Conservation (phyloP, 2,888 invertebrate genomes). For the Tethea ocularis region DNA sequence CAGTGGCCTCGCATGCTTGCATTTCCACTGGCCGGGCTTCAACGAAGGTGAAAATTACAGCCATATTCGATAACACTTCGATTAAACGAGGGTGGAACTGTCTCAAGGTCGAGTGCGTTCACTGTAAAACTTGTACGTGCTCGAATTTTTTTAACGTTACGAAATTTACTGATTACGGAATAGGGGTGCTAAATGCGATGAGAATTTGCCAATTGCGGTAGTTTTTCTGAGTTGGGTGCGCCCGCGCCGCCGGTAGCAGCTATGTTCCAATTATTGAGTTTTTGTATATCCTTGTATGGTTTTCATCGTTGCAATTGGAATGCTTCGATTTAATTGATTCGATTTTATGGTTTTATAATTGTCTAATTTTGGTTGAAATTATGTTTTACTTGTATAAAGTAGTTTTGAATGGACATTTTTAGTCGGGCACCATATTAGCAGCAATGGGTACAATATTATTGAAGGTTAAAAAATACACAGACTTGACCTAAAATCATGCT, state of each 20-base stretch:
- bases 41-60: slow-evolving; percentile 65
- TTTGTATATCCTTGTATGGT: neutral
- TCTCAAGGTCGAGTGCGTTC: slow-evolving; percentile 53
- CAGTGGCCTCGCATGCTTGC: slow-evolving; percentile 57
- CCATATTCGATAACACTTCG: slow-evolving; percentile 40
- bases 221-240: slow-evolving; percentile 14
- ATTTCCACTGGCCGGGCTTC: slow-evolving; percentile 53
- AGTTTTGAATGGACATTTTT: neutral
- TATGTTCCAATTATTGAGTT: neutral
- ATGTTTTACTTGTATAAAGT: neutral
- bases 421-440: neutral
- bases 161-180: slow-evolving; percentile 48
- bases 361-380: neutral
- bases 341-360: neutral
- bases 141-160: slow-evolving; percentile 47
- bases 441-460: neutral
- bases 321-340: neutral
- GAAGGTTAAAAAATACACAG: neutral
- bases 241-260: neutral
- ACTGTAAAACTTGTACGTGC: slow-evolving; percentile 45
- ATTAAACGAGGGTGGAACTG: slow-evolving; percentile 36
- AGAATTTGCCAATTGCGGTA: slow-evolving; percentile 22
- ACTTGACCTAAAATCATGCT: neutral
- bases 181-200: slow-evolving; percentile 28
- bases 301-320: slow-evolving; percentile 1